phyloP scores from a whole-genome alignment of 2,888 invertebrate species.

The Homarus gammarus region DNA sequence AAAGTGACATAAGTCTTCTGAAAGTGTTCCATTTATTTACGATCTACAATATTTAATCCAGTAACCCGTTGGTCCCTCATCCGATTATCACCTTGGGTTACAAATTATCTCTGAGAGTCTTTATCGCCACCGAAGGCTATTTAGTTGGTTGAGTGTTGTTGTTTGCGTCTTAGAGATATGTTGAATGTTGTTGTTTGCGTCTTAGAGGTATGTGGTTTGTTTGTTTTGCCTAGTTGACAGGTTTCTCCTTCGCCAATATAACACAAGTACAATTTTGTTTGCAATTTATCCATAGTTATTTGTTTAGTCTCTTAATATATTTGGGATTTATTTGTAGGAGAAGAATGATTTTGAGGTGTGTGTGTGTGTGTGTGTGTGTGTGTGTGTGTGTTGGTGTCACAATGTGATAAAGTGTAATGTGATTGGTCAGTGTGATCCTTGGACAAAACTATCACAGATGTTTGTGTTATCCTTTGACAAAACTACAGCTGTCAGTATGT shows the following conservation, averaged over 20 bases:
- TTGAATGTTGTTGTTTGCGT: neutral
- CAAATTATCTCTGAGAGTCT: neutral
- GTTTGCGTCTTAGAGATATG: neutral
- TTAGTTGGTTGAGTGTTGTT: neutral
- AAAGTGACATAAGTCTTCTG: too few relatives aligned
- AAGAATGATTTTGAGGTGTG: neutral
- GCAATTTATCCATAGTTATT: neutral
- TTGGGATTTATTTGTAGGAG: neutral
- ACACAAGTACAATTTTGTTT: conserved; percentile 27
- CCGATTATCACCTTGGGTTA: neutral
- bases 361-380: conserved; percentile 7
- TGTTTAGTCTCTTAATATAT: neutral
- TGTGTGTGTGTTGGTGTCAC: conserved; percentile 18
- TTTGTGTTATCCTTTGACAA: neutral
- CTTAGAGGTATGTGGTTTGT: neutral
- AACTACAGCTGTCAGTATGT: neutral
- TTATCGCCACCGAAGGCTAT: neutral
- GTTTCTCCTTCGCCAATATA: conserved; percentile 7
- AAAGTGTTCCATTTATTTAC: too few relatives aligned
- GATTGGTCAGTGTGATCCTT: conserved; percentile 13
- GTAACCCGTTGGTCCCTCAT: too few relatives aligned
- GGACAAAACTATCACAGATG: neutral
- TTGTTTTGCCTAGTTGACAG: neutral
- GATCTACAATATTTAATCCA: too few relatives aligned
- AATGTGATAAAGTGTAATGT: conserved; percentile 10